Conservation (phyloP, 2,797 vertebrate species). For the Psittacula echo region DNA sequence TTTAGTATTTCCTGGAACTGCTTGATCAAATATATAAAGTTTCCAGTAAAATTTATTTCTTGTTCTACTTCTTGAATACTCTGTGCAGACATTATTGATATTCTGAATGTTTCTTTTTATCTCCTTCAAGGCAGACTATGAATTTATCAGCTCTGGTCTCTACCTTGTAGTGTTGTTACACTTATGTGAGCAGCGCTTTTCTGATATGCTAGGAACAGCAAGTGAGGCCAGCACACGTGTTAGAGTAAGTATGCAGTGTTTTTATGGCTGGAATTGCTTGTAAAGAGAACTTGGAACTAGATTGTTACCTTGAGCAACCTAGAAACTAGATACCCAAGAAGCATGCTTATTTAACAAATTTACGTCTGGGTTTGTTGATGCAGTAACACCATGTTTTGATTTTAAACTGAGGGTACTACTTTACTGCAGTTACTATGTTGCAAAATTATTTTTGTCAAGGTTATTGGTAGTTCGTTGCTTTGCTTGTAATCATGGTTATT, state of each 20-base stretch:
- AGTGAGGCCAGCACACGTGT: constrained; percentile 88
- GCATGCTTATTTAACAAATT: background rate
- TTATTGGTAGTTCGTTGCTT: background rate
- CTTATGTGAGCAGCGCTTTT: constrained; percentile 97
- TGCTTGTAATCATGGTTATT: background rate
- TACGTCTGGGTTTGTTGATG: background rate
- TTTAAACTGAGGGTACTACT: background rate
- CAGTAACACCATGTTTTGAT: background rate
- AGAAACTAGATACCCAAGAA: background rate
- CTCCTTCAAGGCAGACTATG: constrained; percentile 90
- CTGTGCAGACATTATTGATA: background rate
- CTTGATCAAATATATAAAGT: background rate
- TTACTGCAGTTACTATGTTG: background rate
- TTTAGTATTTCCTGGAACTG: background rate
- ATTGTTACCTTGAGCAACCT: background rate
- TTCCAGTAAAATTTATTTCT: background rate
- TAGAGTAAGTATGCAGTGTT: constrained; percentile 84
- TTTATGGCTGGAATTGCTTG: background rate
- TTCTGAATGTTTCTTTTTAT: constrained; percentile 56
- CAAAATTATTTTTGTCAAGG: background rate
- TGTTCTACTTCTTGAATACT: background rate
- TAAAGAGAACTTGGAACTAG: background rate
- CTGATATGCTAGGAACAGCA: constrained; percentile 92
- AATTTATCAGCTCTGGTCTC: constrained; percentile 98
- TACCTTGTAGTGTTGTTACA: constrained; percentile 97